Evolutionary conservation across 2,888 invertebrate genomes (phyloP).

Genomic region (Halictus quadricinctus): DNA sequence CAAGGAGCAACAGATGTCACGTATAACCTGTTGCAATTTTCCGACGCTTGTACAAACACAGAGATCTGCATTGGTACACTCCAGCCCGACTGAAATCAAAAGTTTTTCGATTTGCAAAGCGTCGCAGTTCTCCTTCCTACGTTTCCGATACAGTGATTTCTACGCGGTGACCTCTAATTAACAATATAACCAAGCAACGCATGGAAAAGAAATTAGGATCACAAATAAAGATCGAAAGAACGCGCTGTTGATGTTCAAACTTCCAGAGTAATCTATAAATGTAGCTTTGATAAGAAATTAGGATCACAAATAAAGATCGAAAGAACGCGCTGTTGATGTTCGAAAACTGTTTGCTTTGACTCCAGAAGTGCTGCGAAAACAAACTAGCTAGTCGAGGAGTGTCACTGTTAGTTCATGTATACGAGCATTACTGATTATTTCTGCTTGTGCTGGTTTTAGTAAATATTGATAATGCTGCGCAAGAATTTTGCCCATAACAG

Average conservation of each 20-base stretch:
- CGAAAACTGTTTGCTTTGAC: not conserved
- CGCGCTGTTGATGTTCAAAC: not conserved
- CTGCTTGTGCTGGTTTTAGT: not conserved
- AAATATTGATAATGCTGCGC: not conserved
- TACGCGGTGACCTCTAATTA: not conserved
- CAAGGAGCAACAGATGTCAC: constrained; percentile 47
- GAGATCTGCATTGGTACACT: not conserved
- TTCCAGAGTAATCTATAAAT: not conserved
- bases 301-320: not conserved
- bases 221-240: not conserved
- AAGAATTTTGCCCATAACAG: not conserved
- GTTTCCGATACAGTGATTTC: not conserved
- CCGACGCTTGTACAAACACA: constrained; percentile 9
- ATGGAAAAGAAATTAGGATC: not conserved
- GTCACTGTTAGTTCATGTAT: not conserved
- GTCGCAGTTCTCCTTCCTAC: no score
- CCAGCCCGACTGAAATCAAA: not conserved
- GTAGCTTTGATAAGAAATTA: not conserved
- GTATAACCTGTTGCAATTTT: constrained; percentile 56
- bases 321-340: not conserved
- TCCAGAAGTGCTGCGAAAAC: not conserved
- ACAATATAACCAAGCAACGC: not conserved
- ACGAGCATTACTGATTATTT: not conserved
- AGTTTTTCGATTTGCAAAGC: not conserved
- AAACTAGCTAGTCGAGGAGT: not conserved